Evolutionary conservation across 2,113 vertebrate genomes (phyloP).

Genomic region (Festucalex cinctus): DNA sequence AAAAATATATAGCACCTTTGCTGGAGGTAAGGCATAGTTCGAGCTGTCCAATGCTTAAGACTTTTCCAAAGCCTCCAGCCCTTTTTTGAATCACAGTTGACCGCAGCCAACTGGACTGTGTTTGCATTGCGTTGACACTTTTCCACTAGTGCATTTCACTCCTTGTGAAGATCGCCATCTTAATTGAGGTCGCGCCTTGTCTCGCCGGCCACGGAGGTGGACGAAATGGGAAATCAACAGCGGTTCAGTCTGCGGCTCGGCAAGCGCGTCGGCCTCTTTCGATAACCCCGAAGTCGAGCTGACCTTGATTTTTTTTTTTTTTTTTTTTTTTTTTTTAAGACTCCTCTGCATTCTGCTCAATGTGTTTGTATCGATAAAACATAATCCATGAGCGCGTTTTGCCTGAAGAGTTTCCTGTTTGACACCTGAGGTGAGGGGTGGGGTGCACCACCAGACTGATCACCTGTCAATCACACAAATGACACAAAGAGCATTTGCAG

Average conservation of each 20-base stretch:
- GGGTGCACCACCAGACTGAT: background rate
- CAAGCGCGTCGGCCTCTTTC: background rate
- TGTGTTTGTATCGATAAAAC: background rate
- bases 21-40: background rate
- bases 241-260: background rate
- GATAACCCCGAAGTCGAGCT: constrained; percentile 1
- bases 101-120: background rate
- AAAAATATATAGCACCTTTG: background rate
- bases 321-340: background rate
- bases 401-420: too few relatives aligned
- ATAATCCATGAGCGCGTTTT: background rate
- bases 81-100: background rate
- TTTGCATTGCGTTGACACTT: background rate
- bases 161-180: constrained; percentile 6
- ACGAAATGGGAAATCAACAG: constrained; percentile 1
- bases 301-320: background rate
- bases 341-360: background rate
- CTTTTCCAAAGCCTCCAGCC: background rate
- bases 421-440: background rate
- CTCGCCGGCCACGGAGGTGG: background rate
- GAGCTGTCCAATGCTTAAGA: background rate
- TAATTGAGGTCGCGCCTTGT: constrained; percentile 2
- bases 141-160: constrained; percentile 1
- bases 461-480: background rate
- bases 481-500: background rate